phyloP scores from a whole-genome alignment of 2,113 vertebrate genomes.

The Nothobranchius kuhntae region DNA sequence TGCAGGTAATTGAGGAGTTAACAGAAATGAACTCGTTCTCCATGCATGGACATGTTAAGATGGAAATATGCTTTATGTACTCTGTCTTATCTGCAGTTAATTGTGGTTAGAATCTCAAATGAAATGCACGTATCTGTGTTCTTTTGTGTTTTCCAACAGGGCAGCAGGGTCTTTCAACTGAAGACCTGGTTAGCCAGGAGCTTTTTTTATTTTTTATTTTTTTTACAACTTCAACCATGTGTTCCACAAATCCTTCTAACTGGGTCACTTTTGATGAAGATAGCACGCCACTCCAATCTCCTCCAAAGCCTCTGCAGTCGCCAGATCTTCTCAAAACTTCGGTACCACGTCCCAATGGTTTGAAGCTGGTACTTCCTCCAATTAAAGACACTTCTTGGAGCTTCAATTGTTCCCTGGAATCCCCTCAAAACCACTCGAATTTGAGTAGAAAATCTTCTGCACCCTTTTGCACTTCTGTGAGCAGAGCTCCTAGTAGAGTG shows the following conservation, averaged over 20 bases:
- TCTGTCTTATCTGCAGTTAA: conserved; percentile 19
- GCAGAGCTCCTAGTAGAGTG: conserved; percentile 75
- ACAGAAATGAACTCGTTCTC: conserved; percentile 21
- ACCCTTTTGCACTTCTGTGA: conserved; percentile 88
- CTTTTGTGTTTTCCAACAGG: conserved; percentile 52
- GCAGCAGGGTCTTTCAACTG: conserved; percentile 22
- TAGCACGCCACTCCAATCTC: conserved; percentile 75
- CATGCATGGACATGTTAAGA: conserved; percentile 25
- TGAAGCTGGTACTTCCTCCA: conserved; percentile 85
- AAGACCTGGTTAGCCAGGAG: conserved; percentile 15
- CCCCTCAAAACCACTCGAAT: conserved; percentile 84
- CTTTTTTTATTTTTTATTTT: neutral
- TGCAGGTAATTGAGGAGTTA: conserved; percentile 16
- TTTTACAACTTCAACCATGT: conserved; percentile 79
- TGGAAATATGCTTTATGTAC: conserved; percentile 40
- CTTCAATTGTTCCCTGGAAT: conserved; percentile 83
- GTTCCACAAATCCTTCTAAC: conserved; percentile 89
- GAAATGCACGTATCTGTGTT: neutral
- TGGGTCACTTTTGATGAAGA: conserved; percentile 99
- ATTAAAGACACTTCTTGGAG: conserved; percentile 81
- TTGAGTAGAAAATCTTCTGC: conserved; percentile 85
- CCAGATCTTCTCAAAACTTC: conserved; percentile 73
- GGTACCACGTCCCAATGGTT: conserved; percentile 86
- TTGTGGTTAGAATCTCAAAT: conserved; percentile 4
- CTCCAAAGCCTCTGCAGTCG: conserved; percentile 77